These are phyloP conservation scores for Malthinus seriepunctatus DNA, from an alignment of 2,888 invertebrate genomes.

Conservation along the genomic window DNA sequence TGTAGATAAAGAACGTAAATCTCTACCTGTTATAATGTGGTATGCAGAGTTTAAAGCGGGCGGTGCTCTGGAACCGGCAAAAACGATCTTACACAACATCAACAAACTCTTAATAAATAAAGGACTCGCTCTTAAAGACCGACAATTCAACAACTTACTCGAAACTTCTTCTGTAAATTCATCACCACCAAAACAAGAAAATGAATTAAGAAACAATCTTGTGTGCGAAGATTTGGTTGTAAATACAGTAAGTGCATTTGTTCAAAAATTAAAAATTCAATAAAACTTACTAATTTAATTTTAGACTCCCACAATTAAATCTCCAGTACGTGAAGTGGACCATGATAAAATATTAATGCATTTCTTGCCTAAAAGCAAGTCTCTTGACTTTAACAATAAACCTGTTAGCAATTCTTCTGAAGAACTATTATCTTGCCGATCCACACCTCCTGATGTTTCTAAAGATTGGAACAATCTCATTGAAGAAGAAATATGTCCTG, in stretches of 20 bases:
- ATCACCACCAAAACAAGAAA: not conserved
- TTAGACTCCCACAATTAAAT: too few species aligned
- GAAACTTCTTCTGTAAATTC: not conserved
- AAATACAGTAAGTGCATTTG: too few species aligned
- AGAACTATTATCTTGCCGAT: too few species aligned
- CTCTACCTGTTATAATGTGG: slow-evolving; percentile 66
- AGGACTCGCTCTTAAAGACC: slow-evolving; percentile 54
- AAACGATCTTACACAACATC: slow-evolving; percentile 66
- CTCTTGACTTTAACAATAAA: too few species aligned
- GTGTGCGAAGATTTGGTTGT: too few species aligned
- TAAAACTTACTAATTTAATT: too few species aligned
- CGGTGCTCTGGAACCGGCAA: slow-evolving; percentile 69
- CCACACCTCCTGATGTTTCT: not conserved
- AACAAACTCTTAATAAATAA: slow-evolving; percentile 67
- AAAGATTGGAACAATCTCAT: slow-evolving; percentile 24
- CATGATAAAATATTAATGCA: too few species aligned
- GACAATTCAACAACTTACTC: not conserved
- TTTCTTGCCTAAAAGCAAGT: too few species aligned
- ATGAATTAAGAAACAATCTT: not conserved
- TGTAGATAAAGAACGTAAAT: slow-evolving; percentile 36
- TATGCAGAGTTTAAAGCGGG: slow-evolving; percentile 62
- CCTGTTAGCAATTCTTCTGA: too few species aligned
- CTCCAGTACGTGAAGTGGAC: too few species aligned
- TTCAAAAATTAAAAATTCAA: too few species aligned
- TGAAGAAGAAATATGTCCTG: slow-evolving; percentile 1